Percentiles rank a stretch among this genome's conserved stretches.
Conservation (phyloP, 2,113 vertebrate genomes). For the Marmota flaviventris region DNA sequence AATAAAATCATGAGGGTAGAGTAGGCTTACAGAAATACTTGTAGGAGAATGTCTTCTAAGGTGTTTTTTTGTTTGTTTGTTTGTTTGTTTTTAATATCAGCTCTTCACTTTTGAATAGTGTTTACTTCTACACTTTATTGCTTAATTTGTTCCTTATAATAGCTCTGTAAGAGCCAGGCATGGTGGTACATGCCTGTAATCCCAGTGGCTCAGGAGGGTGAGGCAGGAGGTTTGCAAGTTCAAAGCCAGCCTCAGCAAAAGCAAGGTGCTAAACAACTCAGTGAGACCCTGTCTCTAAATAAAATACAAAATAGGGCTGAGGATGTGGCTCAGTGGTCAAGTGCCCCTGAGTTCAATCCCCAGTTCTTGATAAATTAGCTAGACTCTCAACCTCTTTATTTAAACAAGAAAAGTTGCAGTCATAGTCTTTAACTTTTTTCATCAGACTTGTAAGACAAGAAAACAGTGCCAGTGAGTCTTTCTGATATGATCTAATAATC, state of each 20-base stretch:
- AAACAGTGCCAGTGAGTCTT: constrained; percentile 4
- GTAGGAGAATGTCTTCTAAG: not conserved
- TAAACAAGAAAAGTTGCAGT: not conserved
- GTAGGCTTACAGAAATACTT: not conserved
- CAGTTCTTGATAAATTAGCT: not conserved
- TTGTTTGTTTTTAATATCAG: not conserved
- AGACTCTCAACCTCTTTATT: not conserved
- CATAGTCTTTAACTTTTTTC: not conserved
- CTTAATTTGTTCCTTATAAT: not conserved
- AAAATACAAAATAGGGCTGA: no score
- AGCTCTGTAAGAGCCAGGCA: not conserved
- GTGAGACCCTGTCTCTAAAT: no score
- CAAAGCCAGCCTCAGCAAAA: no score
- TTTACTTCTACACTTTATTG: not conserved
- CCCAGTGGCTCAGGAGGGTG: no score
- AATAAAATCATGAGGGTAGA: not conserved
- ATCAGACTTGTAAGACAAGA: not conserved
- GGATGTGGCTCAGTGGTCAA: no score
- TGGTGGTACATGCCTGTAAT: no score
- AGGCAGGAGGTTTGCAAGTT: no score
- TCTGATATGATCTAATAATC: not conserved
- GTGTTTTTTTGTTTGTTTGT: not conserved
- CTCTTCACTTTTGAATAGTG: not conserved
- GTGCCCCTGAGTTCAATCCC: no score
- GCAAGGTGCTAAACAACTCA: no score